Percentiles rank a stretch among this genome's conserved stretches.
phyloP scores from a whole-genome alignment of 1,140 invertebrate species.

The Drosophila pseudoananassae region DNA sequence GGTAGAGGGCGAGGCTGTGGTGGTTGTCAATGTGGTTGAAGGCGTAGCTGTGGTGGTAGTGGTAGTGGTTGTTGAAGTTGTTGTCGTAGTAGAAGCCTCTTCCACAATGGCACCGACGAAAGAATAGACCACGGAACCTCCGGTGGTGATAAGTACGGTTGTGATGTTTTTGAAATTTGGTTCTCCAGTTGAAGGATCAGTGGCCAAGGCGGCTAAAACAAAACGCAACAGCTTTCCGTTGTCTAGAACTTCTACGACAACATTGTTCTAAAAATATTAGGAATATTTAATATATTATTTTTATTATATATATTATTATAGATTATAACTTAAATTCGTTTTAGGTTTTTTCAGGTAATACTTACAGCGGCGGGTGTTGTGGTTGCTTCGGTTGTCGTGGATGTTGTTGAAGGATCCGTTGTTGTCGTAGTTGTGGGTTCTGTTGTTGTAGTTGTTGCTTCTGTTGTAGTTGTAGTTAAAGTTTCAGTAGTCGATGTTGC shows the following conservation, averaged over 20 bases:
- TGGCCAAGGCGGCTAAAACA: background rate
- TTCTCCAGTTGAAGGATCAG: background rate
- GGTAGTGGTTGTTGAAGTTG: background rate
- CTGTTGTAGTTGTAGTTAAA: background rate
- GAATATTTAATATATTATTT: too few relatives aligned
- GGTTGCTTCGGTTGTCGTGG: background rate
- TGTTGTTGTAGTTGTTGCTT: background rate
- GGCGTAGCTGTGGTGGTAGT: background rate
- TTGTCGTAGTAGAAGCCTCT: background rate
- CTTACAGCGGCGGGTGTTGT: background rate
- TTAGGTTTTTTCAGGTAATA: background rate
- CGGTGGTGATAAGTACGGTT: background rate
- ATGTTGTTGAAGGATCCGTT: background rate
- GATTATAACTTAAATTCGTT: too few relatives aligned
- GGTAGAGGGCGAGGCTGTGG: background rate
- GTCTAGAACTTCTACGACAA: background rate
- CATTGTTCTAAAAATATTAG: background rate
- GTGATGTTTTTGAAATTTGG: background rate
- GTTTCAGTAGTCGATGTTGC: background rate
- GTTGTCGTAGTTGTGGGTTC: too few relatives aligned
- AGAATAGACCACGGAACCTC: background rate
- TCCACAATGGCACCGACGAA: background rate
- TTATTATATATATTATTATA: too few relatives aligned
- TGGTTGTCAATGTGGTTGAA: background rate
- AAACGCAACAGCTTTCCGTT: background rate